Evolutionary conservation across 2,888 invertebrate genomes (phyloP), one percentile per base, ranked within the genome.

Genomic region (Thera obeliscata): DNA sequence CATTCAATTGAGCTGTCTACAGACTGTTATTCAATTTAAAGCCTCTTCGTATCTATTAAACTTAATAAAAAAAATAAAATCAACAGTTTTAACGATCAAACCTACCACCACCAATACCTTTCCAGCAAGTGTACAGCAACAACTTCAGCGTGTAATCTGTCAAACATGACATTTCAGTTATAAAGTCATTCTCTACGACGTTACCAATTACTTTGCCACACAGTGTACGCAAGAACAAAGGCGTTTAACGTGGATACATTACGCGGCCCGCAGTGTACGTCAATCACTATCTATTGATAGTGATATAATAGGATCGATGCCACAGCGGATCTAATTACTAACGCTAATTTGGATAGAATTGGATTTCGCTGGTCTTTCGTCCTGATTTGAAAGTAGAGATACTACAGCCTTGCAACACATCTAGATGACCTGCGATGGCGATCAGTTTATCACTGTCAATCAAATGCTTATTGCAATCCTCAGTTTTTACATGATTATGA

Each of bases 191-290:
- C 33, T 11, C 22, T 33, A 33, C 50, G 50, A 9, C 33, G 33
- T 38, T 4, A 7, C 49, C 8, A 54, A n/a, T 61, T 54, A 43
- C 6, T 41, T 56, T 71, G 71, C 36, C 60, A 64, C 11, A 33
- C 36, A 76, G 66, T 76, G 73, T 72, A 75, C 3, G 46, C 33
- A 61, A 65, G 70, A 74, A 76, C 77, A 76, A 76, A 70, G 72
- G 71, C 62, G 74, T 71, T 76, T 72, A 72, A 61, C 58, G 60
- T 63, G 67, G 73, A 73, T 76, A 73, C 71, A 75, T 74, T 77
- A 76, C 50, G 48, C 22, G 50, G 56, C 66, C 67, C 61, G 62
- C 71, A 71, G 60, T 67, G 61, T 64, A 64, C 69, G 71, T 73
- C 74, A 70, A 70, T 74, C 74, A 74, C 69, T 61, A 67, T 71